Base-by-base conservation (phyloP, 2,113 vertebrate genomes). In the Anarhynchus alexandrinus region DNA sequence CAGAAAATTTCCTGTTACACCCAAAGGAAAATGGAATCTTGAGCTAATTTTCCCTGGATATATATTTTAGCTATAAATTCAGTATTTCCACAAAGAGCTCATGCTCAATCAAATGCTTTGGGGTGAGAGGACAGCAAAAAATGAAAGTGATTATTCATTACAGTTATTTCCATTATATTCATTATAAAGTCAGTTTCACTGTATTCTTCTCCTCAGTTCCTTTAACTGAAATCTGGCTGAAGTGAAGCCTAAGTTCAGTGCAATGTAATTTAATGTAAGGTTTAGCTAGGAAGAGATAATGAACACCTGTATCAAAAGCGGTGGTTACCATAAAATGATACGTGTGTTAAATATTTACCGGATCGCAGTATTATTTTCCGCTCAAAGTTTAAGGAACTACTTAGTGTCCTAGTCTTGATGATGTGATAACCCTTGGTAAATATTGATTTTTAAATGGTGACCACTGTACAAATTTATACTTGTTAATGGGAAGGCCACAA, bases 381-480 rank as follows among this genome's bases (percentile, higher is more conserved):
- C 93, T 95, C 70, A 82, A 93, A 97, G 83, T 97, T 96, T 95
- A 97, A 94, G 86, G 81, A 95, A 89, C 95, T 96, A 93, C 92
- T 96, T 95, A 95, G 95, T 92, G 92, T 94, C 93, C 83, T 74
- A 78, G 58, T 77, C 81, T 82, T 94, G 93, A 96, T 92, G 86
- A 96, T 95, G 65, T 91, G 94, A 94, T 95, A 96, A 94, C 94
- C 94, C 88, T 96, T 76, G 70, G 95, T 85, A 97, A 97, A 97
- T 96, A 97, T 96, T 97, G 95, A 89, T 94, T 93, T 96, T 95
- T 94, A 96, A 93, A 79, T 95, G 88, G 95, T 96, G 93, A 97
- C 95, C 94, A 96, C 86, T 95, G 94, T 95, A 96, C 91, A 95
- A 96, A 96, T 97, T 97, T 95, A 94, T 96, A 96, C 86, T 95